Percentiles rank a stretch among this genome's conserved stretches.
phyloP scores from a whole-genome alignment of 2,888 invertebrate genomes.

The Phaedon cochleariae region DNA sequence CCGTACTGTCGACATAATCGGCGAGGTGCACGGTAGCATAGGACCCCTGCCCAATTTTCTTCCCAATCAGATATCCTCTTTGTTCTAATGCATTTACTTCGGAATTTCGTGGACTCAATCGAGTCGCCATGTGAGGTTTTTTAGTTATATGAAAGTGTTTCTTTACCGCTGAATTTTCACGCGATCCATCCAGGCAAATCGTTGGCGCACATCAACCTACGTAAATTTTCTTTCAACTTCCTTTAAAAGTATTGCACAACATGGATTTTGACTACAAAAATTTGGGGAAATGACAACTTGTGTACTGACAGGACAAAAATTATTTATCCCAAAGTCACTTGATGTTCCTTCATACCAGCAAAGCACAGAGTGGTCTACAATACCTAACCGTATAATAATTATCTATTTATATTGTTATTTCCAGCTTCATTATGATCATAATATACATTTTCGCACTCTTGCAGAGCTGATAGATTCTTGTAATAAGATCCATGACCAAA shows the following conservation, averaged over 20 bases:
- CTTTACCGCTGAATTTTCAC: conserved; percentile 42
- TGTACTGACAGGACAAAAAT: conserved; percentile 46
- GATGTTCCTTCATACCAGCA: conserved; percentile 25
- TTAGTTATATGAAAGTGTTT: conserved; percentile 28
- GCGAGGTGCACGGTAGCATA: conserved; percentile 91
- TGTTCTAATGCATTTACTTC: conserved; percentile 87
- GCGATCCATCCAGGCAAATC: conserved; percentile 44
- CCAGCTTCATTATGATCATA: too few species aligned
- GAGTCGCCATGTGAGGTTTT: conserved; percentile 69
- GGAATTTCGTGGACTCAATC: conserved; percentile 79
- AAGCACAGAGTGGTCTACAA: neutral
- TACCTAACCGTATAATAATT: neutral
- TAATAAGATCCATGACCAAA: too few species aligned
- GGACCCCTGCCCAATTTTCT: conserved; percentile 90
- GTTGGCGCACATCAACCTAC: conserved; percentile 37
- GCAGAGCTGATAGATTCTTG: too few species aligned
- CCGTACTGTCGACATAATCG: conserved; percentile 77
- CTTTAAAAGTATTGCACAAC: conserved; percentile 37
- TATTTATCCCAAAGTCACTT: conserved; percentile 44
- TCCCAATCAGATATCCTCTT: conserved; percentile 79
- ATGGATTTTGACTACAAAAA: conserved; percentile 43
- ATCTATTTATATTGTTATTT: too few species aligned
- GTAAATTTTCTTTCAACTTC: conserved; percentile 36
- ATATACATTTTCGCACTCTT: too few species aligned
- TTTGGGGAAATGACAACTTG: conserved; percentile 42